A percentile compares a stretch with the other conserved stretches of the same genome.
Evolutionary conservation across 2,888 invertebrate genomes (phyloP).

Genomic region (Dermolepida albohirtum): DNA sequence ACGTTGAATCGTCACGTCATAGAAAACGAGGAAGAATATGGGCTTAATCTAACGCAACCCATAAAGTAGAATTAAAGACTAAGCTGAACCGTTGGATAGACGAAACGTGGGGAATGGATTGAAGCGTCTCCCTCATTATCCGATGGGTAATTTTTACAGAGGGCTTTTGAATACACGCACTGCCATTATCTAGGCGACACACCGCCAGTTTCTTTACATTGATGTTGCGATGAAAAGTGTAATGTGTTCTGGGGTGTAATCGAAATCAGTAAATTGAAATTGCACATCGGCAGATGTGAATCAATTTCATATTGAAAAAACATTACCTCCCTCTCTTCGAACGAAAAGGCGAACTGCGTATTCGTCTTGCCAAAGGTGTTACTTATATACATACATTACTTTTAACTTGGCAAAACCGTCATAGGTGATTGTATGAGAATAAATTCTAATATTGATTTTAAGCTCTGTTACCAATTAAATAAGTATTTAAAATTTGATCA

Average conservation of each 20-base stretch:
- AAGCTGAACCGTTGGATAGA: constrained; percentile 35
- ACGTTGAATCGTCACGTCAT: constrained; percentile 18
- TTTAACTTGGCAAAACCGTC: too few species aligned
- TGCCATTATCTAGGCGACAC: constrained; percentile 36
- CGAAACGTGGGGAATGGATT: constrained; percentile 13
- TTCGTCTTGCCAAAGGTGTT: too few species aligned
- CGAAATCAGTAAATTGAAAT: constrained; percentile 30
- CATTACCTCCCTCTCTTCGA: too few species aligned
- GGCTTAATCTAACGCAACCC: constrained; percentile 50
- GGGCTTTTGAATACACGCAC: constrained; percentile 5
- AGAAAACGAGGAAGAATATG: constrained; percentile 49
- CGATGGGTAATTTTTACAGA: constrained; percentile 32
- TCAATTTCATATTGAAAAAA: constrained; percentile 5
- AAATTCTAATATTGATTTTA: too few species aligned
- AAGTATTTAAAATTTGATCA: too few species aligned
- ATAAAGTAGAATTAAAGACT: constrained; percentile 51
- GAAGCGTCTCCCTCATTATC: constrained; percentile 29
- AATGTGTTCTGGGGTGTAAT: constrained; percentile 18
- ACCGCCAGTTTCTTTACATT: constrained; percentile 9
- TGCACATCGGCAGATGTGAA: constrained; percentile 29
- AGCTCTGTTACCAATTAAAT: too few species aligned
- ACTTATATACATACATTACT: too few species aligned
- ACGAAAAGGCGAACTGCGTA: too few species aligned
- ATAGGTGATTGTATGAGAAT: too few species aligned
- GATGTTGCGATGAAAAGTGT: constrained; percentile 24